phyloP scores from a whole-genome alignment of 2,797 vertebrate genomes.

The Myotis findleyi region DNA sequence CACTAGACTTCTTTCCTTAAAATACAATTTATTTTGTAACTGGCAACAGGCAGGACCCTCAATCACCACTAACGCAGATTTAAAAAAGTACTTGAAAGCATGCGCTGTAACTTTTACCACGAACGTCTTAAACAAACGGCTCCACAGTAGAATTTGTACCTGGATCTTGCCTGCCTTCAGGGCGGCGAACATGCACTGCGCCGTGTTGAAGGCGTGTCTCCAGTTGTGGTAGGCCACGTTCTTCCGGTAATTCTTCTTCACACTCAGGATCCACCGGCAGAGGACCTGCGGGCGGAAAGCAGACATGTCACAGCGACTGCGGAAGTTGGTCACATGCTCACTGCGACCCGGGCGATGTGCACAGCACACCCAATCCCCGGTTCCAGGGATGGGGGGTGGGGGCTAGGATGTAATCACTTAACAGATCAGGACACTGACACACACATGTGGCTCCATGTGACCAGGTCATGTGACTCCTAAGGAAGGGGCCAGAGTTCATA shows the following conservation, averaged over 20 bases:
- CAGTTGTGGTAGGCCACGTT: constrained; percentile 98
- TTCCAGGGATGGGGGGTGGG: neutral
- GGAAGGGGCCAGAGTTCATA: neutral
- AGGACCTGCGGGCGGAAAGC: constrained; percentile 89
- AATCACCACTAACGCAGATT: neutral
- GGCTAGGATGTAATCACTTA: neutral
- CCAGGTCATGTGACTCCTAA: neutral
- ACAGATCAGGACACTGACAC: neutral
- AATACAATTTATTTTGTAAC: neutral
- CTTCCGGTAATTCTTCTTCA: constrained; percentile 99
- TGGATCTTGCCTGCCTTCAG: constrained; percentile 96
- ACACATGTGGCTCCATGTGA: neutral
- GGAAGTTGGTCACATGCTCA: too few species aligned
- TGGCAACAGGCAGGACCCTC: neutral
- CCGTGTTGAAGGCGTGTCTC: constrained; percentile 98
- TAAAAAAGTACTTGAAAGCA: neutral
- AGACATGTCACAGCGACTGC: neutral
- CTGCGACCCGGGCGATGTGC: too few species aligned
- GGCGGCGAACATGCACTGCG: constrained; percentile 98
- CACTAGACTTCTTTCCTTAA: neutral
- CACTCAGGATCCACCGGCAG: constrained; percentile 97
- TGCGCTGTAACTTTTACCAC: neutral
- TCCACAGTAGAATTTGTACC: constrained; percentile 85
- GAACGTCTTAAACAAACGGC: neutral
- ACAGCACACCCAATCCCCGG: neutral